Evolutionary conservation across 2,888 invertebrate genomes (phyloP), one percentile per base, ranked within the genome.

Genomic region (Dynastes grantii): DNA sequence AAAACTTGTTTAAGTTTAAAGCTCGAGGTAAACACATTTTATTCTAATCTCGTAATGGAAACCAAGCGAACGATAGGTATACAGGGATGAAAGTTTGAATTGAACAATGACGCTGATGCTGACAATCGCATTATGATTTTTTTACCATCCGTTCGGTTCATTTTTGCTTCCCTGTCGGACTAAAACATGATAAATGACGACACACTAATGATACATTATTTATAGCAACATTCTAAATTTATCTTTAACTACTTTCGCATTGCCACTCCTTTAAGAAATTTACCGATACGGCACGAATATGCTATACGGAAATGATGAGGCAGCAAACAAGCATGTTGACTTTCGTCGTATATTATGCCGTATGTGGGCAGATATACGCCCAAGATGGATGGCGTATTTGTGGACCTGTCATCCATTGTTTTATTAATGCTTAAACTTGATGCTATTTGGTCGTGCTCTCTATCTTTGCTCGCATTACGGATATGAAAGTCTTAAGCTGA

Each of bases 1-100:
- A 67, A 67, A 67, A 45, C 40, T 67, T 45, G 67, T 67, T 67
- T 67, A 45, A 49, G 45, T 67, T 67, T 45, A 67, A 67, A n/a
- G 11, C 67, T 67, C 11, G 27, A 8, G 22, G 6, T 9, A 65
- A 37, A 37, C 45, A 11, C 32, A 11, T 63, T 63, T 63, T 63
- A 63, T 63, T 32, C 63, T 63, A 63, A 63, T 63, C n/a, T 13
- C 32, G 13, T 32, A 13, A n/a, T 13, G 29, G 63, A 32, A 13
- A 32, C 11, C 8, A 45, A 45, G 63, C 27, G 32, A 63, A 27
- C 61, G 22, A 16, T 61, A 61, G 8, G 45, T 45, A 37, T 45
- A 45, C 1, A 45, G 1, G 11, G 16, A 65, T 65, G 40, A 40
- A 65, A 65, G 37, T 40, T 65, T n/a, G 13, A 37, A 65, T 40